Evolutionary conservation across 1,140 invertebrate species (phyloP).

Genomic region (Drosophila bipectinata): DNA sequence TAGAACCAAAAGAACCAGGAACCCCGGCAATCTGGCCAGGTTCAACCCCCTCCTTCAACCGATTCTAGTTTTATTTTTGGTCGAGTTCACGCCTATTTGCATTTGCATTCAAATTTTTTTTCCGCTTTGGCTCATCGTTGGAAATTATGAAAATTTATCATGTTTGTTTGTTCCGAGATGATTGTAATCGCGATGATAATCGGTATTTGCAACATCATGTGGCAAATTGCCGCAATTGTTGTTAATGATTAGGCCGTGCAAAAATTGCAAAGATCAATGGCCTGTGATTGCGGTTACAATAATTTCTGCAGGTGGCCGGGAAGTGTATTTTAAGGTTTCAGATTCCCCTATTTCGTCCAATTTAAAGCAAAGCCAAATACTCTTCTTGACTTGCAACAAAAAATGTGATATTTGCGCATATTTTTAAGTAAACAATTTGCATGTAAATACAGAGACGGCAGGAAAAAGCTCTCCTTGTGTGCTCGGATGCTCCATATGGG

Average conservation of each 20-base stretch:
- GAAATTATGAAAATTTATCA: slow-evolving; percentile 70
- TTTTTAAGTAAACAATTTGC: slow-evolving; percentile 80
- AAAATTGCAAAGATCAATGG: slow-evolving; percentile 64
- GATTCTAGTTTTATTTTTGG: slow-evolving; percentile 45
- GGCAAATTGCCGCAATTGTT: slow-evolving; percentile 79
- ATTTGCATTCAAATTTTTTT: slow-evolving; percentile 16
- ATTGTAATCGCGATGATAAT: slow-evolving; percentile 59
- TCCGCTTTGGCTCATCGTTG: slow-evolving; percentile 11
- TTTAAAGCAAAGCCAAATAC: slow-evolving; percentile 25
- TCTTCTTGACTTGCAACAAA: slow-evolving; percentile 41
- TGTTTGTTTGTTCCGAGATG: slow-evolving; percentile 57
- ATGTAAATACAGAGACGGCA: slow-evolving; percentile 59
- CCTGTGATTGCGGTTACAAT: slow-evolving; percentile 69
- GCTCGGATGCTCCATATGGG: slow-evolving; percentile 49
- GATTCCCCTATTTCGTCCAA: neutral
- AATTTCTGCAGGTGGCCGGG: slow-evolving; percentile 26
- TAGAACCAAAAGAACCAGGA: slow-evolving; percentile 7
- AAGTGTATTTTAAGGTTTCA: neutral
- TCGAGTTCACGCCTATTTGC: slow-evolving; percentile 36
- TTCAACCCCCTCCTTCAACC: neutral
- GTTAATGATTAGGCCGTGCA: slow-evolving; percentile 75
- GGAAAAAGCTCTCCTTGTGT: slow-evolving; percentile 45
- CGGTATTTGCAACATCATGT: slow-evolving; percentile 41
- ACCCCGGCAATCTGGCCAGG: slow-evolving; percentile 18
- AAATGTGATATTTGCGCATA: slow-evolving; percentile 69